Conservation (phyloP, 2,888 invertebrate species). For the Acheta domesticus region DNA sequence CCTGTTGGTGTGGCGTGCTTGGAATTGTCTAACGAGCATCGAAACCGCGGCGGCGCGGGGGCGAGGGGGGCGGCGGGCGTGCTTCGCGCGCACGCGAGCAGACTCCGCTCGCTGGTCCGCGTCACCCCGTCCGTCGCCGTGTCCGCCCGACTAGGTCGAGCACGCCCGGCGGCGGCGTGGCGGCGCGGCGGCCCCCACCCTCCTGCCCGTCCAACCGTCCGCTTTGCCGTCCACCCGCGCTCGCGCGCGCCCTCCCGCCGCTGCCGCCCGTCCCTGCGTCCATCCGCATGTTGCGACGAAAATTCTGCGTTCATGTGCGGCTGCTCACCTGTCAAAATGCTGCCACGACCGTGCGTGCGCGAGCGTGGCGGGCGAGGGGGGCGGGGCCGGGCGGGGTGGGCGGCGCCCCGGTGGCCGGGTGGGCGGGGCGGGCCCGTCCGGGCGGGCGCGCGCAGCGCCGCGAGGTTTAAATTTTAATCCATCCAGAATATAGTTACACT, state of each 20-base stretch:
- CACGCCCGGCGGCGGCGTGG: neutral
- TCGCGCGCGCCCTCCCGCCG: neutral
- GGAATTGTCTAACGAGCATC: too few species aligned
- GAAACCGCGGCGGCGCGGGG: too few species aligned
- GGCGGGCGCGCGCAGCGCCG: neutral
- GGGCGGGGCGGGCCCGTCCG: neutral
- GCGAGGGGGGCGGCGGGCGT: too few species aligned
- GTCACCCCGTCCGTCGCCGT: neutral
- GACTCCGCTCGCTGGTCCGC: too few species aligned
- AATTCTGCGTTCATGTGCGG: too few species aligned
- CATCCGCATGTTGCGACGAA: too few species aligned
- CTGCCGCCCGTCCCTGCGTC: neutral
- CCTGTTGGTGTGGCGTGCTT: too few species aligned
- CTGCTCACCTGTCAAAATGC: neutral
- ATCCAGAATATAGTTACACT: constrained; percentile 1
- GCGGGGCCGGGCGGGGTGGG: too few species aligned
- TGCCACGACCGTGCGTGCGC: neutral
- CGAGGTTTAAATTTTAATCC: constrained; percentile 1
- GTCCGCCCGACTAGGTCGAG: constrained; percentile 22
- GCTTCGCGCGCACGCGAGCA: too few species aligned
- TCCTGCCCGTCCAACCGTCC: too few species aligned
- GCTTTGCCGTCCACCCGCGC: neutral
- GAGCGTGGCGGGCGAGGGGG: neutral
- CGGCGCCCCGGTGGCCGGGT: too few species aligned
- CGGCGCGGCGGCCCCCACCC: too few species aligned